These are phyloP conservation scores for Apoda limacodes DNA, from an alignment of 2,888 invertebrate species.

Conservation along the genomic window DNA sequence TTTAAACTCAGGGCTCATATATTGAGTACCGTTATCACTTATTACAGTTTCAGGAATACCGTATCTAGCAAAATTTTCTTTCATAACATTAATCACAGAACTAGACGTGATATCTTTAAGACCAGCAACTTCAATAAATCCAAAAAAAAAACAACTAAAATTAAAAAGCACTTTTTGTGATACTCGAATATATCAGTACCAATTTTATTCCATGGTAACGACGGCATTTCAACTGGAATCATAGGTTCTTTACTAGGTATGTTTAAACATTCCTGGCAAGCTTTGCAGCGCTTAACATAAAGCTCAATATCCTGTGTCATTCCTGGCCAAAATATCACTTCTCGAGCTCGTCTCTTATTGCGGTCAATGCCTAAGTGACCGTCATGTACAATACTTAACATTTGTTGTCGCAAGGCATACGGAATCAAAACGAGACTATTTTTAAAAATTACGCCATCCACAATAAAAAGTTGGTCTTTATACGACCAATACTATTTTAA, in stretches of 20 bases:
- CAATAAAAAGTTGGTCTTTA: slow-evolving; percentile 13
- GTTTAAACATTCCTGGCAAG: background rate
- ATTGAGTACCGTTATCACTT: slow-evolving; percentile 9
- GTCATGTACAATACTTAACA: slow-evolving; percentile 22
- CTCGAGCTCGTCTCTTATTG: slow-evolving; percentile 22
- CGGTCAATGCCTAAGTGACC: slow-evolving; percentile 24
- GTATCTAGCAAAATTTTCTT: too few relatives aligned
- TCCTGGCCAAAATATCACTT: slow-evolving; percentile 26
- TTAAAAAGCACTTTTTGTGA: slow-evolving; percentile 6
- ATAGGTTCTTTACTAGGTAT: too few relatives aligned
- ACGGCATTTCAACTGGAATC: too few relatives aligned
- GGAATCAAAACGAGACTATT: slow-evolving; percentile 21
- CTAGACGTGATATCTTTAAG: slow-evolving; percentile 1
- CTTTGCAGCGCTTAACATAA: too few relatives aligned
- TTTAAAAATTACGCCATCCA: slow-evolving; percentile 21
- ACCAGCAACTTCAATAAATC: slow-evolving; percentile 8
- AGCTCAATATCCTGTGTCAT: slow-evolving; percentile 20
- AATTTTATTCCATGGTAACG: too few relatives aligned
- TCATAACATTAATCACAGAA: slow-evolving; percentile 2
- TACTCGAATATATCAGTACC: too few relatives aligned
- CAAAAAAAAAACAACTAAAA: slow-evolving; percentile 9
- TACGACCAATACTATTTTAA: slow-evolving; percentile 11
- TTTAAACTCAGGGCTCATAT: slow-evolving; percentile 8
- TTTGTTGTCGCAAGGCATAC: slow-evolving; percentile 13
- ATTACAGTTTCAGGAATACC: slow-evolving; percentile 7